Evolutionary conservation across 2,888 invertebrate genomes (phyloP), one percentile per base, ranked within the genome.

Genomic region (Leptothorax acervorum): DNA sequence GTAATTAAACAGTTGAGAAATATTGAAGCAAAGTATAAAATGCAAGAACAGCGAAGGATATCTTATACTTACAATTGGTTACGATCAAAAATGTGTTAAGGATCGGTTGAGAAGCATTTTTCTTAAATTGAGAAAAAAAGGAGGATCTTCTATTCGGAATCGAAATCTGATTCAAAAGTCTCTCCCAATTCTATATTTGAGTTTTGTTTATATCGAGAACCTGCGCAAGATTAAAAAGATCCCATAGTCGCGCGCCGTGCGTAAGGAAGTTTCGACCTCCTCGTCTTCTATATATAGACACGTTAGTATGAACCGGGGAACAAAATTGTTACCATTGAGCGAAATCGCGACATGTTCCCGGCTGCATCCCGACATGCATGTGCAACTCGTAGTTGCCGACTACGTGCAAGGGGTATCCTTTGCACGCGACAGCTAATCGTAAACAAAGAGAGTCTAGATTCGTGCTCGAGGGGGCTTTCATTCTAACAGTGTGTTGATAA

Each of bases 381-480:
- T 70, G 76, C 71, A 70, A 70, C 42, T 23, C 42, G 71, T 8
- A 35, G n/a, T 62, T 23, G 15, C 42, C 81, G 76, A 45, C 63
- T 42, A 63, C 45, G 68, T 35, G 35, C 35, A 63, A 6, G 70
- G 48, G 55, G 42, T n/a, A 60, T 39, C 48, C 55, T 51, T 51
- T 78, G 63, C 76, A 82, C 63, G 82, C 63, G 76, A 75, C 78
- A 57, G 28, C 39, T 51, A 55, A 82, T 74, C 63, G 65, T 82
- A 82, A 82, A 63, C 76, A 82, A 75, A 75, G 63, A 55, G 51
- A 31, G 42, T 82, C 62, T 82, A 71, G 62, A 63, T 63, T 76
- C 76, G 31, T 35, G 51, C n/a, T 18, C 39, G 53, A 51, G 53
- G 51, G n/a, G 76, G 76, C 62, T 75, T 62, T 45, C 76, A 55